Evolutionary conservation across 2,888 invertebrate species (phyloP).

Genomic region (Lymantria monacha): DNA sequence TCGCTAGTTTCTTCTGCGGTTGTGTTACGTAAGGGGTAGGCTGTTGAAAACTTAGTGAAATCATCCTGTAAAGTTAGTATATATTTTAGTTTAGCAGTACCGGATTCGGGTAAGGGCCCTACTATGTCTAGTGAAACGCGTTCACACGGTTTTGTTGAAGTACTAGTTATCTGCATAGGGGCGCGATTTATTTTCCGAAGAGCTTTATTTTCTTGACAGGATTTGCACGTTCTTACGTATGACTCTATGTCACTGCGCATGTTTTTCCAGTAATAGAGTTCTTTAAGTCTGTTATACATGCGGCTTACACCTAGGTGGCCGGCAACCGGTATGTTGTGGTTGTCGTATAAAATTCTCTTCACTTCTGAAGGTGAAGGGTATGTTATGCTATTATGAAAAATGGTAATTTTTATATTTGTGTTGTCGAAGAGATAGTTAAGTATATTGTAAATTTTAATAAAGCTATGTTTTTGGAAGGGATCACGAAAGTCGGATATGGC

Average conservation of each 20-base stretch:
- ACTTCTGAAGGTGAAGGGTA: too few relatives aligned
- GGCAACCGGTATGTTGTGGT: constrained; percentile 3
- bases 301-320: constrained; percentile 5
- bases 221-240: not conserved
- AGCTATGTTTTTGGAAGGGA: too few relatives aligned
- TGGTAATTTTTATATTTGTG: too few relatives aligned
- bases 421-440: too few relatives aligned
- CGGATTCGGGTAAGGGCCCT: not conserved
- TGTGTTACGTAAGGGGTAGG: not conserved
- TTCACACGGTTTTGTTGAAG: not conserved
- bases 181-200: not conserved
- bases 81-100: too few relatives aligned
- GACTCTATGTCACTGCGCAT: constrained; percentile 1
- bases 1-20: not conserved
- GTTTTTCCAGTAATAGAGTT: constrained; percentile 7
- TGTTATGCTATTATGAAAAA: too few relatives aligned
- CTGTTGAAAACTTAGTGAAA: not conserved
- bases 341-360: too few relatives aligned
- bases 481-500: too few relatives aligned
- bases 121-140: not conserved
- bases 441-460: too few relatives aligned
- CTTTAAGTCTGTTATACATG: constrained; percentile 8
- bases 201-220: not conserved
- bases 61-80: too few relatives aligned
- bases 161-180: not conserved